These are phyloP conservation scores for Prinia subflava DNA, from an alignment of 2,113 vertebrate genomes.

Conservation along the genomic window DNA sequence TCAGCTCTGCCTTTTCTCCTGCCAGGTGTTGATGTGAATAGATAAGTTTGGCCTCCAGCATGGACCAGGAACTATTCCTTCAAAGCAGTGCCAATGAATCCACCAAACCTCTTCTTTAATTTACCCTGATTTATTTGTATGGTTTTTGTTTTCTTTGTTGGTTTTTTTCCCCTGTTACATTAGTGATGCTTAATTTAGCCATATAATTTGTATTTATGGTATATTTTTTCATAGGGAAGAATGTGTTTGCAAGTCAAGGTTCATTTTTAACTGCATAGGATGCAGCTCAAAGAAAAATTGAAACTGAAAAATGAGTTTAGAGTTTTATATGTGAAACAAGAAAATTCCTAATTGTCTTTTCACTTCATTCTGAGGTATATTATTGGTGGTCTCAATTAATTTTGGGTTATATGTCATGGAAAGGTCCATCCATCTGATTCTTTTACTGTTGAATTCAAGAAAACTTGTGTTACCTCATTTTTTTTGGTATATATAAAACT, in stretches of 20 bases:
- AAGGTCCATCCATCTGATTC: neutral
- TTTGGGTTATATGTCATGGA: neutral
- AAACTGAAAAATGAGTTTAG: neutral
- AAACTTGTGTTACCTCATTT: neutral
- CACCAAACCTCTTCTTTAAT: neutral
- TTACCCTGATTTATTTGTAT: neutral
- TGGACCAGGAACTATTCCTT: neutral
- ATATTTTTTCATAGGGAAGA: neutral
- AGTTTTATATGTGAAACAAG: neutral
- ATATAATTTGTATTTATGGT: neutral
- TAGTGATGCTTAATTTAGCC: neutral
- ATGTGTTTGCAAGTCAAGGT: neutral
- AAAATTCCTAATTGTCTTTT: neutral
- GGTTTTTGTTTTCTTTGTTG: neutral
- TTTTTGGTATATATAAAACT: neutral
- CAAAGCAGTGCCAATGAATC: neutral
- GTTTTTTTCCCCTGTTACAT: rapidly evolving
- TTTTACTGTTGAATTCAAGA: neutral
- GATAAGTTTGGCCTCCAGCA: neutral
- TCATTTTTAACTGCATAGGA: neutral
- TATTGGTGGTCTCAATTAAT: neutral
- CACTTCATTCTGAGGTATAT: neutral
- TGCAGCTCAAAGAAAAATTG: neutral
- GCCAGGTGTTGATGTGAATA: neutral
- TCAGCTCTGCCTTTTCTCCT: neutral